A percentile compares a stretch with the other conserved stretches of the same genome.
These are phyloP conservation scores for Argya squamiceps DNA, from an alignment of 2,797 vertebrate species.

Conservation along the genomic window DNA sequence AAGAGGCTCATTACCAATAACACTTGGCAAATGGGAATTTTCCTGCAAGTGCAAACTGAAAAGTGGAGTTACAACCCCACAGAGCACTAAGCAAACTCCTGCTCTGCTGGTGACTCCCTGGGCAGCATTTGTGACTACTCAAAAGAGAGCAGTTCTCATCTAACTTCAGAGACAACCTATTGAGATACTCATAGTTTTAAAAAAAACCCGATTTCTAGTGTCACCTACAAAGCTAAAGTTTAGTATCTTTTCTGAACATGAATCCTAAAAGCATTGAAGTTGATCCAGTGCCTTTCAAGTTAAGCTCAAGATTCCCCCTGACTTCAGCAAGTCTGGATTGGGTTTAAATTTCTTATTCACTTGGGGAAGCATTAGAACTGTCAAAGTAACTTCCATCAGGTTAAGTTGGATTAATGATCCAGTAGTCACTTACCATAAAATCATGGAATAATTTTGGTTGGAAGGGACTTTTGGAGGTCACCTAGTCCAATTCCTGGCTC, in stretches of 20 bases:
- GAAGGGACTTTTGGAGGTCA: not conserved
- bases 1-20: not conserved
- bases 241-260: not conserved
- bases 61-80: not conserved
- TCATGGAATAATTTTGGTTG: constrained; percentile 10
- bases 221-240: not conserved
- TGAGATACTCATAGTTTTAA: not conserved
- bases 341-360: not conserved
- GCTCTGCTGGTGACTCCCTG: not conserved
- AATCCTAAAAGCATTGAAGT: not conserved
- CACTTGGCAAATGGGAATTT: not conserved
- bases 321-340: not conserved
- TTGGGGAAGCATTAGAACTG: not conserved
- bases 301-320: not conserved
- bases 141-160: not conserved
- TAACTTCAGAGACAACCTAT: not conserved
- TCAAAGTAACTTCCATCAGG: constrained; percentile 20
- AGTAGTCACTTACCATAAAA: not conserved
- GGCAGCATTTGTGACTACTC: not conserved
- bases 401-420: constrained; percentile 2
- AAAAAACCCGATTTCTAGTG: not conserved
- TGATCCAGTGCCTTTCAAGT: not conserved
- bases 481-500: not conserved
- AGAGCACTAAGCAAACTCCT: not conserved
- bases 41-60: not conserved